Conservation (phyloP, 1,140 invertebrate species). For the Antheraea pernyi region DNA sequence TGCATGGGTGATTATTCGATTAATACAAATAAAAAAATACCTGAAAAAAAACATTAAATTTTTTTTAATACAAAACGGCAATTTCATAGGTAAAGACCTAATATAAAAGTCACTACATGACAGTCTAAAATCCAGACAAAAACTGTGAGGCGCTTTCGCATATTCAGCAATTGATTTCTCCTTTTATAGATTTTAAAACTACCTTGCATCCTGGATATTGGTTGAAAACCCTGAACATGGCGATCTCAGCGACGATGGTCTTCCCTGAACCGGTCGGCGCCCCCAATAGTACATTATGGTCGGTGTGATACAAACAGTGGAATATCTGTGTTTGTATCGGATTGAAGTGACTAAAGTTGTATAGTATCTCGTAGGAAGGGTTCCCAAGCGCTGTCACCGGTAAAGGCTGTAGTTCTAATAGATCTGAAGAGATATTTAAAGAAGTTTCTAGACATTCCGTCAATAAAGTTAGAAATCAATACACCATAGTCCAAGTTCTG, state of each 20-base stretch:
- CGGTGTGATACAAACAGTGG: conserved; percentile 96
- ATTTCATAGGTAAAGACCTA: too few relatives aligned
- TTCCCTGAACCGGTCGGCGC: conserved; percentile 99
- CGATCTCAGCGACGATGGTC: conserved; percentile 98
- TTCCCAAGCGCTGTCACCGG: conserved; percentile 92
- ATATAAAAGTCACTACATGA: too few relatives aligned
- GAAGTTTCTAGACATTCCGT: too few relatives aligned
- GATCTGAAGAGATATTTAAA: conserved; percentile 80
- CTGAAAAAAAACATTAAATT: too few relatives aligned
- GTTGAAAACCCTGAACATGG: conserved; percentile 96
- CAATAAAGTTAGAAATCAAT: too few relatives aligned
- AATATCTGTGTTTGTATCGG: conserved; percentile 99
- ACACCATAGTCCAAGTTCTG: too few relatives aligned
- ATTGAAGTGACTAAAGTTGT: conserved; percentile 97
- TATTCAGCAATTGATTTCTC: too few relatives aligned
- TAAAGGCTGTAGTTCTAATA: conserved; percentile 94
- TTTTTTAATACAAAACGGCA: too few relatives aligned
- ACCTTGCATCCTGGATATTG: conserved; percentile 92
- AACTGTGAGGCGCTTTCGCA: too few relatives aligned
- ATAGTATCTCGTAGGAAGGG: conserved; percentile 88
- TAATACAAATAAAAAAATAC: too few relatives aligned
- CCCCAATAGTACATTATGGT: conserved; percentile 96
- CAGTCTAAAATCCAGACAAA: too few relatives aligned
- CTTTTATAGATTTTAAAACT: conserved; percentile 26
- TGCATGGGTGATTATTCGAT: too few relatives aligned